Percentiles rank a stretch among this genome's conserved stretches.
Evolutionary conservation across 2,113 vertebrate genomes (phyloP).

Genomic region (Hylia prasina): DNA sequence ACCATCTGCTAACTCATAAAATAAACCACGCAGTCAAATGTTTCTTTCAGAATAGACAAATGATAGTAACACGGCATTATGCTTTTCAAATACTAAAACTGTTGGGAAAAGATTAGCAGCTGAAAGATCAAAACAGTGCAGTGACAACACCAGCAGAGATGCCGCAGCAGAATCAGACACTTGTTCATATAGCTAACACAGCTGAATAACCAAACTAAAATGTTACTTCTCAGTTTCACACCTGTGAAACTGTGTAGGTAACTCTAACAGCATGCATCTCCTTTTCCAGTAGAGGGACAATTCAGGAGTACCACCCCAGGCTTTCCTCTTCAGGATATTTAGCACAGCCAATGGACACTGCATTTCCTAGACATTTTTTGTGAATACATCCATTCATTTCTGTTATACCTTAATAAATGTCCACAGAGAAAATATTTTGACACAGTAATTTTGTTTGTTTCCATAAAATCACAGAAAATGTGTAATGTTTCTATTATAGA

Average conservation of each 20-base stretch:
- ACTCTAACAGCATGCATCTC: not conserved
- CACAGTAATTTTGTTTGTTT: not conserved
- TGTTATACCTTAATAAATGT: not conserved
- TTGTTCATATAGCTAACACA: not conserved
- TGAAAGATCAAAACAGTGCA: not conserved
- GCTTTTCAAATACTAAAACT: not conserved
- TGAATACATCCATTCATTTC: not conserved
- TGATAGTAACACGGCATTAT: not conserved
- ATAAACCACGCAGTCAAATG: not conserved
- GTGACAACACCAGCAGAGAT: not conserved
- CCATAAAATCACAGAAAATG: not conserved
- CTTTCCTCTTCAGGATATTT: not conserved
- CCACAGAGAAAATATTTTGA: not conserved
- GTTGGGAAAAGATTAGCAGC: not conserved
- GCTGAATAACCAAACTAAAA: not conserved
- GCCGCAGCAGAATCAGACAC: not conserved
- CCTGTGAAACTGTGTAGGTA: not conserved
- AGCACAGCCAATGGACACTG: not conserved
- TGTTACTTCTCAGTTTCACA: not conserved
- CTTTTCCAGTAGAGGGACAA: not conserved
- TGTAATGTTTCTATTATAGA: not conserved
- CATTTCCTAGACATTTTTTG: not conserved
- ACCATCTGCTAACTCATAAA: constrained; percentile 20
- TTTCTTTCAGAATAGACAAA: constrained; percentile 4
- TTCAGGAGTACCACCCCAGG: not conserved